A percentile compares a stretch with the other conserved stretches of the same genome.
These are phyloP conservation scores for Porites australiensis DNA, from an alignment of 64 coral and sea anemone species.

Conservation along the genomic window DNA sequence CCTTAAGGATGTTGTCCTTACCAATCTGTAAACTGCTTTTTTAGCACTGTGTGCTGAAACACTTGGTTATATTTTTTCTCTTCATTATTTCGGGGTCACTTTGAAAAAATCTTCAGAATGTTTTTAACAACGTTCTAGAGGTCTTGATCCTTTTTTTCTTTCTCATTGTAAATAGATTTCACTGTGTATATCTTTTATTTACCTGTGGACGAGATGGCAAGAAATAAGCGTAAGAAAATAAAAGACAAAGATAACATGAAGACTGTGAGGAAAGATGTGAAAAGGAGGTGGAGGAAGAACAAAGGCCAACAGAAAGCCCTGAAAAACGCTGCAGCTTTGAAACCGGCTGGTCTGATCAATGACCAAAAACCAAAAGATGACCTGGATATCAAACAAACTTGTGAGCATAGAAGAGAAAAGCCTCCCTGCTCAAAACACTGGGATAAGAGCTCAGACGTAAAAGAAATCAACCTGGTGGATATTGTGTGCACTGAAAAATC, in stretches of 20 bases:
- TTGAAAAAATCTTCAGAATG: not conserved
- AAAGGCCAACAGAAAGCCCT: conserved; percentile 1
- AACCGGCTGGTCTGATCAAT: not conserved
- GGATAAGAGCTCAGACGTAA: not conserved
- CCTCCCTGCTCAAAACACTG: not conserved
- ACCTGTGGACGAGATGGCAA: not conserved
- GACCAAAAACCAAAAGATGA: not conserved
- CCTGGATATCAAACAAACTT: too few species aligned
- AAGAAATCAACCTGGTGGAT: conserved; percentile 12
- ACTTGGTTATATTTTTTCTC: not conserved
- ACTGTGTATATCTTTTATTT: too few species aligned
- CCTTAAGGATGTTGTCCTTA: not conserved
- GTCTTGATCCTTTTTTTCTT: not conserved
- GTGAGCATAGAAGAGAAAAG: too few species aligned
- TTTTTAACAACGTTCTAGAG: not conserved
- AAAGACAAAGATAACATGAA: conserved; percentile 62
- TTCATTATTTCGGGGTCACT: not conserved
- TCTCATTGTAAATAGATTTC: not conserved
- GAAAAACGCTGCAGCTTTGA: not conserved
- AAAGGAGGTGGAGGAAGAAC: conserved; percentile 48
- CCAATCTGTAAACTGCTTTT: not conserved
- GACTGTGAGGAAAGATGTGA: conserved; percentile 36
- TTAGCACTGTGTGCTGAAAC: not conserved
- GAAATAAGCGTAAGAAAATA: conserved; percentile 1
- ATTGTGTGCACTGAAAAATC: conserved; percentile 23